Percentiles rank a stretch among this genome's conserved stretches.
These are phyloP conservation scores for Fulica atra DNA, from an alignment of 2,113 vertebrate species.

Conservation along the genomic window DNA sequence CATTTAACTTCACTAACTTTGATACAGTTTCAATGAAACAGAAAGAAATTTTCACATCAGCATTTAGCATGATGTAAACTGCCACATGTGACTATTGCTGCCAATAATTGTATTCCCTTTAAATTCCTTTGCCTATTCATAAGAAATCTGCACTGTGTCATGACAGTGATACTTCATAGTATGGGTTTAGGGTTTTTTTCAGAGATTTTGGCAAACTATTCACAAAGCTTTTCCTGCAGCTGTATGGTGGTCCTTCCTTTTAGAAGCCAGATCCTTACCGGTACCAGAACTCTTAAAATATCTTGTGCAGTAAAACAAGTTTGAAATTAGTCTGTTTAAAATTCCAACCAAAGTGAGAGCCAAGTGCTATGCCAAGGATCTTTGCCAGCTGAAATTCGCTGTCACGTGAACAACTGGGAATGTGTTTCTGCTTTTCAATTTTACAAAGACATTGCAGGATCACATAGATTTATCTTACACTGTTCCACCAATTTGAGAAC, in stretches of 20 bases:
- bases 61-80: background rate
- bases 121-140: background rate
- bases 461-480: background rate
- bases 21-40: background rate
- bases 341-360: background rate
- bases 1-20: background rate
- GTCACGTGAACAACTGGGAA: background rate
- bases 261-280: background rate
- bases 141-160: background rate
- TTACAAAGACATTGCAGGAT: background rate
- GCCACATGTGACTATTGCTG: background rate
- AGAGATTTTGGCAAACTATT: background rate
- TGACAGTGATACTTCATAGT: background rate
- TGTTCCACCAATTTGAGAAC: background rate
- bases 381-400: background rate
- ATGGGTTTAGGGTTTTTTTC: background rate
- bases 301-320: background rate
- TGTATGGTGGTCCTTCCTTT: background rate
- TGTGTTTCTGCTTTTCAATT: background rate
- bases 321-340: background rate
- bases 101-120: fast-evolving
- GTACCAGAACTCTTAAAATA: background rate
- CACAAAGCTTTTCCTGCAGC: background rate
- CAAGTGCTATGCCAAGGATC: background rate
- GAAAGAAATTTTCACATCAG: background rate